Base-by-base conservation (phyloP, 2,888 invertebrate species). In the Mayetiola destructor region DNA sequence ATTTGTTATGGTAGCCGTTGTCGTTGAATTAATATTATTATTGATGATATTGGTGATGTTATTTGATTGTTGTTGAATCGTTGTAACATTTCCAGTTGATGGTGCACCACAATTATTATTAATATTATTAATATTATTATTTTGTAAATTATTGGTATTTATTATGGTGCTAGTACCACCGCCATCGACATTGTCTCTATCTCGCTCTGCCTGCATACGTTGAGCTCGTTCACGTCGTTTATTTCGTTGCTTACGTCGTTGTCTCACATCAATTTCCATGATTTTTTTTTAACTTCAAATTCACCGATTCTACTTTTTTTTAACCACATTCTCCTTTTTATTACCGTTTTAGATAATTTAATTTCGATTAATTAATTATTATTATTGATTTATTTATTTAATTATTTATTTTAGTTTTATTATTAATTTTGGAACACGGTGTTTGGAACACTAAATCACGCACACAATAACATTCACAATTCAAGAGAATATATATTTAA, bases 181-280 rank as follows among this genome's bases (percentile, higher is more conserved):
- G 59, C 65, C 57, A 58, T 63, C 70, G 62, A 63, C 69, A 57
- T 60, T 61, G 48, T 80, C 77, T 74, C 80, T 80, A 77, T 84
- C 84, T 75, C 84, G 82, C 76, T 86, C 86, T 73, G 86, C 85
- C 78, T 87, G 85, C 82, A 88, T 84, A 76, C 89, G 88, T 80
- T 88, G 88, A 70, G 89, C 89, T 76, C 89, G 81, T 78, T 88
- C 88, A 76, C 89, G 83, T 75, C 89, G 82, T 75, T 88, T 82
- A 75, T 88, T 89, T 75, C 84, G 81, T 75, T 85, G 85, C 74
- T 77, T 80, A 75, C 85, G 81, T 36, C 59, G 52, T 79, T 85
- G 85, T 77, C 85, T 85, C 77, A 83, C 82, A 80, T 85, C 84
- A 79, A 81, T 84, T 80, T 85, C 84, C 84, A 84, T 84, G 77